Base-by-base conservation (phyloP, 2,888 invertebrate species). In the Cyaniris semiargus region DNA sequence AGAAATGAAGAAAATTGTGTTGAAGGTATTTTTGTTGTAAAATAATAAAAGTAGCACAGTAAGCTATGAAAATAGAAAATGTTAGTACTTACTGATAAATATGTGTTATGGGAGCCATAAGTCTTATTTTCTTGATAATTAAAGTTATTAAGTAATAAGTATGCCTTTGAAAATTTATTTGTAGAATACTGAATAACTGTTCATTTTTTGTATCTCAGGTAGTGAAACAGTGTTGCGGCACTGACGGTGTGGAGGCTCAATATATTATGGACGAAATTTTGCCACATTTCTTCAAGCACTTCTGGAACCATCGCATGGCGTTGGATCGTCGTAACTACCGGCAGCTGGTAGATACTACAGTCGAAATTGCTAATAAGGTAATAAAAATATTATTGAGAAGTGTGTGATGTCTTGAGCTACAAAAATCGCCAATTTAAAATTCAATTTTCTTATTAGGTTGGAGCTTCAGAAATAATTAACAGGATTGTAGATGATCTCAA, bases 301-400 rank as follows among this genome's bases (percentile, higher is more conserved):
- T 99, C 93, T 99, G 99, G 99, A 99, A 99, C 89, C 99, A 99
- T 88, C 96, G 99, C 81, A 99, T 99, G 99, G 99, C 99, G 1
- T 94, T 99, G 79, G 99, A 99, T 90, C 95, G 99, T 76, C 96
- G 99, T 80, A 99, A 99, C 90, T 99, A 99, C 88, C 95, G 99
- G 81, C 99, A 99, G 94, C 95, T 99, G 77, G 99, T 99, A 0
- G 99, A 99, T 87, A 99, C 99, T 0, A 99, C 99, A 0, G 99
- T 99, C 0, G 99, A 99, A 94, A 99, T 99, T 80, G 99, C 99
- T 8, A 99, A 99, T 89, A 99, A 99, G 95, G 94, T 93, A 79
- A 81, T 78, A 76, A 70, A 23, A 23, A 60, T 23, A 23, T 60
- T 3, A 53, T 53, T 53, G 5, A 10, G 10, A 53, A 53, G 53